These are phyloP conservation scores for Catocala sponsa DNA, from an alignment of 2,888 invertebrate species.

Conservation along the genomic window DNA sequence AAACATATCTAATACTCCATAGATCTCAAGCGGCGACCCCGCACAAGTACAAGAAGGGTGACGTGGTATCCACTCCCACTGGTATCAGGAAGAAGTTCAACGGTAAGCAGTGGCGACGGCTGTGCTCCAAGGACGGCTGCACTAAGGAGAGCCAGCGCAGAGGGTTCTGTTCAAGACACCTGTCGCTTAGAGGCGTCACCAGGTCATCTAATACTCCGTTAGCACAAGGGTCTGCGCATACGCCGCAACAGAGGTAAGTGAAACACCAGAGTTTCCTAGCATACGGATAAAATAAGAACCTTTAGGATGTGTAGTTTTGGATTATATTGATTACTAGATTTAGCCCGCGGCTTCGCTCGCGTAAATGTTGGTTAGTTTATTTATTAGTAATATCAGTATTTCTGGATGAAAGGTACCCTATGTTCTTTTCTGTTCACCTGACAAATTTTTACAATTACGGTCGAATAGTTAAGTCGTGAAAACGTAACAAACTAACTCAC, in stretches of 20 bases:
- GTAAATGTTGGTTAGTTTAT: too few species aligned
- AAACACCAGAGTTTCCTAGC: neutral
- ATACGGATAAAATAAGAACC: too few species aligned
- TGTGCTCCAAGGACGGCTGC: slow-evolving; percentile 98
- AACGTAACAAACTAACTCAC: too few species aligned
- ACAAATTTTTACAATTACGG: too few species aligned
- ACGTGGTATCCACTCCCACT: slow-evolving; percentile 97
- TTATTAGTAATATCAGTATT: too few species aligned
- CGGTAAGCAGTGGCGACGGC: slow-evolving; percentile 99
- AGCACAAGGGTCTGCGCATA: slow-evolving; percentile 77
- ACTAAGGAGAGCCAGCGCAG: slow-evolving; percentile 97
- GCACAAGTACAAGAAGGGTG: slow-evolving; percentile 99
- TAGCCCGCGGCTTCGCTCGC: too few species aligned
- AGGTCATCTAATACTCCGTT: slow-evolving; percentile 81
- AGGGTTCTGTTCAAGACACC: slow-evolving; percentile 98
- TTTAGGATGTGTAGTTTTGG: too few species aligned
- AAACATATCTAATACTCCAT: slow-evolving; percentile 3
- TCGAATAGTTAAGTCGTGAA: too few species aligned
- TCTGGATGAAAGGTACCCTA: too few species aligned
- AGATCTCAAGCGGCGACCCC: slow-evolving; percentile 97
- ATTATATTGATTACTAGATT: too few species aligned
- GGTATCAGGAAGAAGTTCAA: slow-evolving; percentile 99
- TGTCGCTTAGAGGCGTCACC: slow-evolving; percentile 94
- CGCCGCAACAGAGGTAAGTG: slow-evolving; percentile 80
- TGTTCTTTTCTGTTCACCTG: too few species aligned